A percentile compares a stretch with the other conserved stretches of the same genome.
Evolutionary conservation across 1,140 invertebrate genomes (phyloP).

Genomic region (Eurosta solidaginis): DNA sequence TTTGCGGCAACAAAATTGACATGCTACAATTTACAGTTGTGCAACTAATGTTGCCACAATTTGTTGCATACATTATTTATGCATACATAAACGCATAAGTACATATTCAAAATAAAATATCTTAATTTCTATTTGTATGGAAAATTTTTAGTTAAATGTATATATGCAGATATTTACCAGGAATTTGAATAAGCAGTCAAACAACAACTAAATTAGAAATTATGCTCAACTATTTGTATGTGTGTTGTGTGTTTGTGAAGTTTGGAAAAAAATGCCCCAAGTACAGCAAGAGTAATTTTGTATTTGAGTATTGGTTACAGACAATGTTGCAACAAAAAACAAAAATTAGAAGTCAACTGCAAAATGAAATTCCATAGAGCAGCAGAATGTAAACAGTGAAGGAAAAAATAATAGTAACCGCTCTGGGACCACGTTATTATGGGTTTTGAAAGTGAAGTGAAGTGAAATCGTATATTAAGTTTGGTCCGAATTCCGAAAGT

Average conservation of each 20-base stretch:
- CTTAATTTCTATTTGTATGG: not conserved
- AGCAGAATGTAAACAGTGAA: not conserved
- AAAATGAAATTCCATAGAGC: not conserved
- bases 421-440: no score
- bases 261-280: not conserved
- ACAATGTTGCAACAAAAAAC: slow-evolving; percentile 15
- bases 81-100: not conserved
- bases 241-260: not conserved
- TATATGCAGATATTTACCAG: no score
- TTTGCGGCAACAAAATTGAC: not conserved
- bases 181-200: no score
- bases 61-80: not conserved
- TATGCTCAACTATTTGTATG: not conserved
- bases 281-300: not conserved
- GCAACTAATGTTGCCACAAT: slow-evolving; percentile 3
- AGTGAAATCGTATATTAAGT: no score
- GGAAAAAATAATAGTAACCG: no score
- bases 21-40: not conserved
- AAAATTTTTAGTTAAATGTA: not conserved
- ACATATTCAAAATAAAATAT: not conserved
- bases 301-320: not conserved
- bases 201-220: not conserved
- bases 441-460: no score
- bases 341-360: not conserved
- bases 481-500: no score